Base-by-base conservation (phyloP, 2,797 vertebrate species). In the Sebastes oblongus region DNA sequence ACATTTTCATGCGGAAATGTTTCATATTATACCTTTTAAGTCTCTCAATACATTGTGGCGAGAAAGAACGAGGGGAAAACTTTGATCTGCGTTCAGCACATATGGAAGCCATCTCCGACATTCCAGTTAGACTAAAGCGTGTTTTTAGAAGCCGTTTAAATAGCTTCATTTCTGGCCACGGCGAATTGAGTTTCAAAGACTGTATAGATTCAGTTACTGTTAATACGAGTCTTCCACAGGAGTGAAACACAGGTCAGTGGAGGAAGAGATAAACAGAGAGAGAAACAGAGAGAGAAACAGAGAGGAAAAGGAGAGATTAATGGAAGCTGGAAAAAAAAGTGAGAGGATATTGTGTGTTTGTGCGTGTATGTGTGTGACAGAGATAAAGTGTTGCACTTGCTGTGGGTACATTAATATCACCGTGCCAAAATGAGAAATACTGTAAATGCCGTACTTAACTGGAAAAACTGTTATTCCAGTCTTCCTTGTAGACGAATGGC, bases 61-160 rank as follows among this genome's bases (percentile, higher is more conserved):
- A 93, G 94, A 93, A 94, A 96, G 96, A 96, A 95, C 91, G 92
- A 95, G 16, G 94, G 93, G 93, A 93, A 94, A 67, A 71, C 93
- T 96, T 96, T 97, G 96, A 96, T 96, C 95, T 95, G 94, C 84
- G 78, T 93, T 92, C 78, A 90, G 91, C 95, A 96, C 96, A 97
- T 96, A 95, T 97, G 97, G 96, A 97, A 97, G 91, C 94, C 96
- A 97, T 97, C 96, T 96, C 93, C 93, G 89, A 90, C 96, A 97
- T 97, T 97, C 96, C 96, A 94, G 86, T 86, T 90, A 94, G 96
- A 96, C 97, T 96, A 96, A 97, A 96, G 95, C 89, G 91, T 95
- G 90, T 96, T 96, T 96, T 95, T 92, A 96, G 80, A 96, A 68
- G 95, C 93, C 92, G 91, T 95, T 96, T 96, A 93, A 96, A 91